Percentiles rank a stretch among this genome's conserved stretches.
phyloP scores from a whole-genome alignment of 2,888 invertebrate species.

The Folsomia candida region DNA sequence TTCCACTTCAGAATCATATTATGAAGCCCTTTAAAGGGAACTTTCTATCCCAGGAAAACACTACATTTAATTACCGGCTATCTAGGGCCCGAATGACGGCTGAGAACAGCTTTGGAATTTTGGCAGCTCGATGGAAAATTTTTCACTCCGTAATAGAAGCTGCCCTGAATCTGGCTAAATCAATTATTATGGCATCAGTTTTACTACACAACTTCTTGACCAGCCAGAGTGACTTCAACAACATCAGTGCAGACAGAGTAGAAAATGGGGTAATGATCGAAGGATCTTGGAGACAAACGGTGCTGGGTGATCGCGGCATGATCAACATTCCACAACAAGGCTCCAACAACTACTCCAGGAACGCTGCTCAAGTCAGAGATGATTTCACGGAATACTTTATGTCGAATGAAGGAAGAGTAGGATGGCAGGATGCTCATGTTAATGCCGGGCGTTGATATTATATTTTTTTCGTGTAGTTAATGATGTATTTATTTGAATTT shows the following conservation, averaged over 20 bases:
- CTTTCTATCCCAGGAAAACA: neutral
- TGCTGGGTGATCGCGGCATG: neutral
- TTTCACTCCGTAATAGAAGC: constrained; percentile 14
- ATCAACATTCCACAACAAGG: neutral
- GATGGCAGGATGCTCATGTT: constrained; percentile 6
- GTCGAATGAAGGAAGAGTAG: neutral
- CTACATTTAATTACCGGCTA: constrained; percentile 31
- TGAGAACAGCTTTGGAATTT: constrained; percentile 28
- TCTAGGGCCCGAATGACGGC: constrained; percentile 29
- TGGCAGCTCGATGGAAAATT: constrained; percentile 15
- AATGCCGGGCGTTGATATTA: neutral
- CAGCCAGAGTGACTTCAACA: neutral
- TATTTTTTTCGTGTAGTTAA: too few species aligned
- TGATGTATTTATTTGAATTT: too few species aligned
- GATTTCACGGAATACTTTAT: neutral
- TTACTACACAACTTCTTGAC: constrained; percentile 24
- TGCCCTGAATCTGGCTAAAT: neutral
- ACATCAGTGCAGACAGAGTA: neutral
- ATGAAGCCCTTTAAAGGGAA: constrained; percentile 25
- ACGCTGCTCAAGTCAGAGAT: neutral
- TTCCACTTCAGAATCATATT: constrained; percentile 15
- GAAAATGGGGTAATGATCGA: neutral
- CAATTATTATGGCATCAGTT: constrained; percentile 16
- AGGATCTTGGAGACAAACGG: neutral
- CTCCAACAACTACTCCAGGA: neutral